phyloP scores from a whole-genome alignment of 2,113 vertebrate species.

The Synchiropus splendidus region DNA sequence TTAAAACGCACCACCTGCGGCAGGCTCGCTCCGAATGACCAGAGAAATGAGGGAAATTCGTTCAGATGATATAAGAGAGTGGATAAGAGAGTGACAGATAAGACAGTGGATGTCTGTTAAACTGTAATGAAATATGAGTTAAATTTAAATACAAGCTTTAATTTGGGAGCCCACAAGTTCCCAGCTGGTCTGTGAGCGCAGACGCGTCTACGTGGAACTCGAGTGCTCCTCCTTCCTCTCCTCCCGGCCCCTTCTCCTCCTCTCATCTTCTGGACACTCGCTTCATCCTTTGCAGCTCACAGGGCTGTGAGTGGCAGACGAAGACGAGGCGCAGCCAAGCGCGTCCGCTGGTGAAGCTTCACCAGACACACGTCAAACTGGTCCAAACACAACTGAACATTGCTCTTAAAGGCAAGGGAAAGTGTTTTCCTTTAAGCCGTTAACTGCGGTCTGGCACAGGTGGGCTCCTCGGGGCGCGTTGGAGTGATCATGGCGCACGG shows the following conservation, averaged over 20 bases:
- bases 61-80: too few species aligned
- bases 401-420: conserved; percentile 1
- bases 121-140: too few species aligned
- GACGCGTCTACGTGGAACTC: conserved; percentile 32
- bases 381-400: neutral
- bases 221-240: conserved; percentile 6
- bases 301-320: conserved; percentile 32
- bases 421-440: neutral
- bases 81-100: too few species aligned
- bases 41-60: too few species aligned
- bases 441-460: too few species aligned
- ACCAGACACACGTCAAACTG: neutral
- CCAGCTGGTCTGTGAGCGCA: neutral
- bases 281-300: conserved; percentile 23
- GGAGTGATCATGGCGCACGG: conserved; percentile 42
- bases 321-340: neutral
- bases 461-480: conserved; percentile 18
- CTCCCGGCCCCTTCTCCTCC: conserved; percentile 9
- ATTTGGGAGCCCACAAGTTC: too few species aligned
- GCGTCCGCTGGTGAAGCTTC: conserved; percentile 5
- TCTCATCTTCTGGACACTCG: neutral
- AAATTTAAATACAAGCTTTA: too few species aligned
- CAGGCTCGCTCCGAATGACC: too few species aligned
- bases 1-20: too few species aligned
- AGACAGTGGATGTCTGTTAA: too few species aligned